Conservation (phyloP, 2,113 vertebrate genomes). For the Calidris pygmaea region DNA sequence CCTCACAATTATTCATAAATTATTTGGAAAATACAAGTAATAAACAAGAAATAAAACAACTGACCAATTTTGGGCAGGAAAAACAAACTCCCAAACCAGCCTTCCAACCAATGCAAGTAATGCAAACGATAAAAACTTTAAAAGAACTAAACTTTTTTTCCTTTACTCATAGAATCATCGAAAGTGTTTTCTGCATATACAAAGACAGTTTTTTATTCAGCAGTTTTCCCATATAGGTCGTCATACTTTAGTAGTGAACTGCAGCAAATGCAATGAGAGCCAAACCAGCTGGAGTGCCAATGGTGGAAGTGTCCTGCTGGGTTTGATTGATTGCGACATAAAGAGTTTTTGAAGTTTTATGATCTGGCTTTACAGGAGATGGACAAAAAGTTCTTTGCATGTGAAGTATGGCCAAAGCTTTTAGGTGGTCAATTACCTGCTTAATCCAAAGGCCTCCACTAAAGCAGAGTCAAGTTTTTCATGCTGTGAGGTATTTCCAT, state of each 20-base stretch:
- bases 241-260: not conserved
- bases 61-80: no score
- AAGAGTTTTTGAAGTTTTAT: slow-evolving; percentile 32
- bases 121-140: not conserved
- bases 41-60: not conserved
- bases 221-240: not conserved
- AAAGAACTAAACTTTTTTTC: not conserved
- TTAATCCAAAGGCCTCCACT: not conserved
- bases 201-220: not conserved
- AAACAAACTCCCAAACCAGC: not conserved
- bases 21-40: not conserved
- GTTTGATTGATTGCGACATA: slow-evolving; percentile 22
- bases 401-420: slow-evolving; percentile 3
- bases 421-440: slow-evolving; percentile 42
- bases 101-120: not conserved
- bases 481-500: slow-evolving; percentile 23
- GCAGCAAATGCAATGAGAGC: not conserved
- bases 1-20: not conserved
- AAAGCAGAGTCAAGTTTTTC: slow-evolving; percentile 18
- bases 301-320: not conserved
- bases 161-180: not conserved
- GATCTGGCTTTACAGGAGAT: not conserved
- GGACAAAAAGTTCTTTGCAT: slow-evolving; percentile 1
- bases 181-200: not conserved
- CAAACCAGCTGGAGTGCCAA: not conserved